Base-by-base conservation (phyloP, 2,113 vertebrate genomes). In the Parotia lawesii region DNA sequence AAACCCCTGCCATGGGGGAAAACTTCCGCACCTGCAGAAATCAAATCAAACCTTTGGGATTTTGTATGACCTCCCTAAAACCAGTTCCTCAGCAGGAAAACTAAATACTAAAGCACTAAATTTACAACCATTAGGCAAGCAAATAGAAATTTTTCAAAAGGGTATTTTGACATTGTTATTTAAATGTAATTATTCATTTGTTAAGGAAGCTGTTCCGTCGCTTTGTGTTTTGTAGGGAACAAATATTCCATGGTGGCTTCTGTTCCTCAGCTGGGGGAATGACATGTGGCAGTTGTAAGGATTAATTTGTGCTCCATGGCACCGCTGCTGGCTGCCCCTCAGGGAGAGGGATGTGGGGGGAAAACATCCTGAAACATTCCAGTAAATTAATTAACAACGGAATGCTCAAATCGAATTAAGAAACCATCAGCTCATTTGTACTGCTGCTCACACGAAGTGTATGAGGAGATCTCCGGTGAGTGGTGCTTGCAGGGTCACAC, bases 371-470 rank as follows among this genome's bases (percentile, higher is more conserved):
- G 85, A 47, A 60, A 77, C 48, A 51, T 89, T 65, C 56, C 87
- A 40, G 58, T 12, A 37, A 40, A 89, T 89, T 95, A 87, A 95
- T 87, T 94, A 95, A 76, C 75, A 69, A 47, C 2, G 0, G 64
- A 87, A 58, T 9, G 58, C 47, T 79, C 86, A 3, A 45, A 45
- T 53, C 78, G 89, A 83, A 93, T 93, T 87, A 91, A 72, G 74
- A 50, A 73, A 4, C 61, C 70, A 31, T 25, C 54, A 54, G 74
- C 73, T 91, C 10, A 14, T 79, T 83, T 33, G 87, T 16, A 3
- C n/a, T 35, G 69, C 4, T 9, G 33, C 16, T 22, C 10, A 8
- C n/a, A 58, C 5, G 1, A 2, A 5, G 33, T 15, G 15, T 2
- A 5, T 3, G 28, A 20, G 12, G 81, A 16, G 65, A 5, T 40